phyloP scores from a whole-genome alignment of 2,888 invertebrate species.

The Hipparchia sbordonii region DNA sequence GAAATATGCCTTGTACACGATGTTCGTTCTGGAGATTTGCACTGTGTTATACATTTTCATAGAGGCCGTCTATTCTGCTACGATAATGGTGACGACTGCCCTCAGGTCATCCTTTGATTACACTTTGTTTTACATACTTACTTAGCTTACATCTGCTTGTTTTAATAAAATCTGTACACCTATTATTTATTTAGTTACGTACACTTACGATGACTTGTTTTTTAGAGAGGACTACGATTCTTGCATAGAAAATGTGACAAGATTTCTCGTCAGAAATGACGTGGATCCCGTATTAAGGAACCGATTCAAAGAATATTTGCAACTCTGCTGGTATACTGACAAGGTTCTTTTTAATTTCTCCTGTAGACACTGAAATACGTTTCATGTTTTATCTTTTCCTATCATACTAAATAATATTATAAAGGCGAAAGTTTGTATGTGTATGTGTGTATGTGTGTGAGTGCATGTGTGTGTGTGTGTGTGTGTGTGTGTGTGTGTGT shows the following conservation, averaged over 20 bases:
- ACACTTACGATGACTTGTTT: constrained; percentile 4
- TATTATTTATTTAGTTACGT: too few relatives aligned
- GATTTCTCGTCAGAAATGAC: constrained; percentile 60
- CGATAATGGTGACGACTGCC: constrained; percentile 68
- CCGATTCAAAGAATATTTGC: constrained; percentile 64
- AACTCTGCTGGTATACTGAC: constrained; percentile 70
- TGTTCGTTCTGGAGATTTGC: constrained; percentile 63
- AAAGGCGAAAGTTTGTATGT: too few relatives aligned
- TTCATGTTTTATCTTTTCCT: neutral
- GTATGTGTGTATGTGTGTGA: too few relatives aligned
- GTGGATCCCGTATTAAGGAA: constrained; percentile 57
- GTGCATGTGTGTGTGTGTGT: too few relatives aligned
- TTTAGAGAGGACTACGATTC: constrained; percentile 64
- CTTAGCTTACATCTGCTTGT: neutral
- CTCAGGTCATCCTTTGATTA: constrained; percentile 47
- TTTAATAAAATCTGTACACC: neutral
- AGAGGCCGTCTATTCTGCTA: constrained; percentile 69
- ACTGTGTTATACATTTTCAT: constrained; percentile 64
- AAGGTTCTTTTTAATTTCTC: constrained; percentile 49
- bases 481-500: too few relatives aligned
- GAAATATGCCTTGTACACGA: constrained; percentile 55
- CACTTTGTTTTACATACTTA: too few relatives aligned
- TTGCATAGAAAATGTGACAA: constrained; percentile 57
- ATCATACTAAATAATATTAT: too few relatives aligned
- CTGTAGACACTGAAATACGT: neutral